These are phyloP conservation scores for Mustelus asterias DNA, from an alignment of 2,113 vertebrate species.

Conservation along the genomic window DNA sequence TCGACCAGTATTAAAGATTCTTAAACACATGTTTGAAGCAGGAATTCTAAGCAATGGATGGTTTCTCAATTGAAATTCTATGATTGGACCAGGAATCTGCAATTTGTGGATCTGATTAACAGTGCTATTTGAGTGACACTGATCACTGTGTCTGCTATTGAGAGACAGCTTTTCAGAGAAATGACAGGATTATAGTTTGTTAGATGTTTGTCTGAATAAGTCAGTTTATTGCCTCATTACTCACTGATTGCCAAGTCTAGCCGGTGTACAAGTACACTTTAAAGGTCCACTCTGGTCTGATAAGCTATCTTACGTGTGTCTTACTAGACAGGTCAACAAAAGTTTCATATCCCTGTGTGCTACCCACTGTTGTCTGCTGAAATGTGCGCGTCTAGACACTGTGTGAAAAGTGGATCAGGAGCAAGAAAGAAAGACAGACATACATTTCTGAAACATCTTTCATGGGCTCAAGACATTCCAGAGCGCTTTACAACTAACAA, in stretches of 20 bases:
- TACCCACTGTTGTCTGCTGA: neutral
- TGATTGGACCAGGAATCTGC: neutral
- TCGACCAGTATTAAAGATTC: neutral
- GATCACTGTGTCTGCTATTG: neutral
- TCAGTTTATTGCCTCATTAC: conserved; percentile 7
- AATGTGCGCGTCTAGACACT: neutral
- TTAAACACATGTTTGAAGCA: neutral
- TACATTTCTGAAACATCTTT: neutral
- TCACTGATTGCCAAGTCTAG: neutral
- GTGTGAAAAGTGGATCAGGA: neutral
- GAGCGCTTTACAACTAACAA: neutral
- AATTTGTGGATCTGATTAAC: neutral
- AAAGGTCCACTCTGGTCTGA: neutral
- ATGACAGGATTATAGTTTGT: conserved; percentile 9
- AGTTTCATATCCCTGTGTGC: neutral
- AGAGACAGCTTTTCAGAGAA: neutral
- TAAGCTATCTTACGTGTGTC: neutral
- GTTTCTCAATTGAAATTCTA: neutral
- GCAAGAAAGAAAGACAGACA: neutral
- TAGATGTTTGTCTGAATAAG: neutral
- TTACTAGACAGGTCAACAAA: neutral
- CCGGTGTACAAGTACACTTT: neutral
- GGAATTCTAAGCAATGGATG: neutral
- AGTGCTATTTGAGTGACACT: neutral
- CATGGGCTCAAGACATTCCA: neutral